Evolutionary conservation across 2,888 invertebrate species (phyloP), one percentile per base, ranked within the genome.

Genomic region (Calameuta pallipes): DNA sequence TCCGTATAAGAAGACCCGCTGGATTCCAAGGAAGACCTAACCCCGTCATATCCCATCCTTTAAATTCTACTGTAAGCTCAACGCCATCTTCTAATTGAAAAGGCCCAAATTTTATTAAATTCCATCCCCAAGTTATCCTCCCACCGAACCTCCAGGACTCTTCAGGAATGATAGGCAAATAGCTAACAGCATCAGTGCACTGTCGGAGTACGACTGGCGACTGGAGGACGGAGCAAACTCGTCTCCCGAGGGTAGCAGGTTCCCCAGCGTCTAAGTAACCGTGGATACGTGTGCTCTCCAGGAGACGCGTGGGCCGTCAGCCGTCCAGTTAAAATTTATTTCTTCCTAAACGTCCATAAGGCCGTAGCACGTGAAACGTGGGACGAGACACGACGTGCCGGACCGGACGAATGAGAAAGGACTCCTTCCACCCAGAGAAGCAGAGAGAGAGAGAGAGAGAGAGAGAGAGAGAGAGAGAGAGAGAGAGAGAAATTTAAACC

Each of bases 291-390:
- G 31, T 30, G 70, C 13, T 73, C 76, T 71, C 73, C 69, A 34
- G 30, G 69, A 37, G 78, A 78, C 78, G 83, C 84, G 85, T 84
- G 83, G 84, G 86, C 79, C 78, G 84, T 13, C 56, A 75, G 75
- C 78, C 74, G 78, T 83, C 81, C 81, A 84, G 80, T 84, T 86
- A 84, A 86, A 41, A 88, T 87, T 88, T 87, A 88, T 87, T 86
- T 85, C 87, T 86, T 87, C 85, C 85, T 82, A 87, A 87, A 85
- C 83, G 84, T 83, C 81, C 80, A 81, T 75, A 78, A 74, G 81
- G 81, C 77, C 80, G 80, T 81, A 80, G 82, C 83, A 85, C 85
- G 87, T 87, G 85, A 85, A 84, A 85, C 85, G 87, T 87, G 85
- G 86, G 85, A 78, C 82, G 85, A 83, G 79, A 83, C 56, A 79